Evolutionary conservation across 2,113 vertebrate species (phyloP).

Genomic region (Corydoras sp.): DNA sequence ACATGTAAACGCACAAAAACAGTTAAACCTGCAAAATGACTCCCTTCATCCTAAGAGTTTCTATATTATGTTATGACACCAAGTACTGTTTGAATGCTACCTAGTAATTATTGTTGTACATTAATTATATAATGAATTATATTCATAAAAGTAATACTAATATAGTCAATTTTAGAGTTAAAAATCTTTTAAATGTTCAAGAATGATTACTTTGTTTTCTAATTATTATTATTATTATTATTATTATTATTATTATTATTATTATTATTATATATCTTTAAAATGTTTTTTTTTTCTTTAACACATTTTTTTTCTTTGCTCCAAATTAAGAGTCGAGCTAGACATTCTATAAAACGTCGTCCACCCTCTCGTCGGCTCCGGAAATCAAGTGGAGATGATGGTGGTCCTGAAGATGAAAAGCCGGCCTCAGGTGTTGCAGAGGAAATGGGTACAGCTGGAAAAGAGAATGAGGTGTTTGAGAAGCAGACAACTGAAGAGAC

Average conservation of each 20-base stretch:
- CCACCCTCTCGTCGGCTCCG: conserved; percentile 61
- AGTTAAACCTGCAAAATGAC: neutral
- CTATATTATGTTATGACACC: neutral
- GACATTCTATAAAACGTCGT: conserved; percentile 61
- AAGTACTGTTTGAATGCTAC: neutral
- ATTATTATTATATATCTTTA: neutral
- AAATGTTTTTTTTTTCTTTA: neutral
- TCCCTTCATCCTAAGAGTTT: neutral
- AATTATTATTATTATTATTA: too few species aligned
- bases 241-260: too few species aligned
- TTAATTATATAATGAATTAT: neutral
- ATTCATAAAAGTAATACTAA: too few species aligned
- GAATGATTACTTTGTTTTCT: too few species aligned
- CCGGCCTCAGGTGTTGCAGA: neutral
- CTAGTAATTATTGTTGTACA: neutral
- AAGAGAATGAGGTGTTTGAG: conserved; percentile 39
- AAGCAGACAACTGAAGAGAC: conserved; percentile 14
- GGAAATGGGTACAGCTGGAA: neutral
- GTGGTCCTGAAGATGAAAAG: conserved; percentile 1
- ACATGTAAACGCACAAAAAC: neutral
- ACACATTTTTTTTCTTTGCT: too few species aligned
- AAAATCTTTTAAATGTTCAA: too few species aligned
- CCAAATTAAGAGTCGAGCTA: conserved; percentile 49
- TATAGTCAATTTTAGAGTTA: too few species aligned
- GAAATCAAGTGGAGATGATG: conserved; percentile 55